These are phyloP conservation scores for Oscheius sp. DNA, from an alignment of 2,888 invertebrate genomes.

Conservation along the genomic window DNA sequence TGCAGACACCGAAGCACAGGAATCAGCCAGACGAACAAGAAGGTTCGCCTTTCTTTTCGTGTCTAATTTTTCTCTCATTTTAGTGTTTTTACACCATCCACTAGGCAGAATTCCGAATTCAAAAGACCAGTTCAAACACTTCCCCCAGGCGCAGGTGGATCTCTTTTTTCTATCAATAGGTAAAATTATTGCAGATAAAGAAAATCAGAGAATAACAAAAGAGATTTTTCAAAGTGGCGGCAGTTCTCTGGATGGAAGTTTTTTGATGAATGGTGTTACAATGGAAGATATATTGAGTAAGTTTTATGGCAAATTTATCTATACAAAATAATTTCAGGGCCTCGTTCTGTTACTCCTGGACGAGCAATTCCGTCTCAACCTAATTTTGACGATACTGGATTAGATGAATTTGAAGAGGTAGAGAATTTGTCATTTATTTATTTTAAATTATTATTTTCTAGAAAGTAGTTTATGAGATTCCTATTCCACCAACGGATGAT, in stretches of 20 bases:
- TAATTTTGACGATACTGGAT: slow-evolving; percentile 22
- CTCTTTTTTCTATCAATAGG: no score
- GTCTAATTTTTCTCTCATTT: no score
- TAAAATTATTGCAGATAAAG: slow-evolving; percentile 2
- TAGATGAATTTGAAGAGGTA: slow-evolving; percentile 4
- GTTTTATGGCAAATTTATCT: neutral
- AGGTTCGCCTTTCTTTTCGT: neutral
- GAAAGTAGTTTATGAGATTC: neutral
- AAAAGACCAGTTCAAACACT: no score
- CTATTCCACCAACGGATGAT: neutral
- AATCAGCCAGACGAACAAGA: neutral
- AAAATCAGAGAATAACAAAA: neutral
- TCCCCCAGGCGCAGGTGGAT: no score
- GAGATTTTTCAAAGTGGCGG: slow-evolving; percentile 5
- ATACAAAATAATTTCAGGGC: neutral
- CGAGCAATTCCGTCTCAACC: neutral
- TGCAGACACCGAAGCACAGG: neutral
- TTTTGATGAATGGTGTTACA: neutral
- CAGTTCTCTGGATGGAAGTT: slow-evolving; percentile 24
- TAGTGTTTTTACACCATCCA: no score
- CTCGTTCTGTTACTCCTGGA: neutral
- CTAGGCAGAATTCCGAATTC: no score
- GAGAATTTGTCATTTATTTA: neutral
- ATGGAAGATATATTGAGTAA: slow-evolving; percentile 1
- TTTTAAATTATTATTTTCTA: neutral